These are phyloP conservation scores for Romanogobio albipinnatus DNA, from an alignment of 2,113 vertebrate species.

Conservation along the genomic window DNA sequence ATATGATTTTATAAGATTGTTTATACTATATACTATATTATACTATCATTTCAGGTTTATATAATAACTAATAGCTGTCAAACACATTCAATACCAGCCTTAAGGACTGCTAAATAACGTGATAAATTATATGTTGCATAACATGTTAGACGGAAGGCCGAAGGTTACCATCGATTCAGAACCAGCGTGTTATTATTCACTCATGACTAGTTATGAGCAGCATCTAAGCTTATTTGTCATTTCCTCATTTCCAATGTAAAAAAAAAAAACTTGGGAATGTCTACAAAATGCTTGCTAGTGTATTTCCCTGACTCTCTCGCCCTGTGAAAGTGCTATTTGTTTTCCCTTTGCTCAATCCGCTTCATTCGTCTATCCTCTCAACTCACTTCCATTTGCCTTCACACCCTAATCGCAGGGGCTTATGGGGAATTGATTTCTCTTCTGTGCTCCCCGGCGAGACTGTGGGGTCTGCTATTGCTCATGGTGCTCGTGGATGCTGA, in stretches of 20 bases:
- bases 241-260: neutral
- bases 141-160: neutral
- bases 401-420: slow-evolving; percentile 73
- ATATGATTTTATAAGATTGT: neutral
- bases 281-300: neutral
- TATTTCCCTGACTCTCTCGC: slow-evolving; percentile 2
- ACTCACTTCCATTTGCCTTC: slow-evolving; percentile 54
- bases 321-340: slow-evolving; percentile 16
- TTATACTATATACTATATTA: neutral
- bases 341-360: neutral
- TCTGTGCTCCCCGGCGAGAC: slow-evolving; percentile 5
- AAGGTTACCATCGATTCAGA: neutral
- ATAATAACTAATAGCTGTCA: neutral
- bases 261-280: neutral
- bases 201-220: neutral
- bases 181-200: neutral
- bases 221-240: neutral
- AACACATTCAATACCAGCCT: neutral
- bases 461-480: slow-evolving; percentile 64
- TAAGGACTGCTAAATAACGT: neutral
- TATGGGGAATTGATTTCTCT: slow-evolving; percentile 73
- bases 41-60: neutral
- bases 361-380: slow-evolving; percentile 7
- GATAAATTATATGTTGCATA: neutral
- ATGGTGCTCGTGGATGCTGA: slow-evolving; percentile 65